A percentile compares a stretch with the other conserved stretches of the same genome.
Evolutionary conservation across 2,113 vertebrate genomes (phyloP).

Genomic region (Clarias magur): DNA sequence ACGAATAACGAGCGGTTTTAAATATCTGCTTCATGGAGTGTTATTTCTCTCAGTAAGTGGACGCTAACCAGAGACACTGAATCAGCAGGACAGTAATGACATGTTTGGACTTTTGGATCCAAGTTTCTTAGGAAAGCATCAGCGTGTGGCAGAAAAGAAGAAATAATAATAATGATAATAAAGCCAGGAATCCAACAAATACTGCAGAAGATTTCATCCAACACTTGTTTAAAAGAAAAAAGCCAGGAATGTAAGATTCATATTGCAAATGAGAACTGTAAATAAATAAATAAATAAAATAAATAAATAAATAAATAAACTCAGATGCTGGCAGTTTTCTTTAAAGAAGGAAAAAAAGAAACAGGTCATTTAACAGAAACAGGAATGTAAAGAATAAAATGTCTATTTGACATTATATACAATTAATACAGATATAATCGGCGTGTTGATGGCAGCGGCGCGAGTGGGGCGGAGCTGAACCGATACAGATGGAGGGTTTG

Average conservation of each 20-base stretch:
- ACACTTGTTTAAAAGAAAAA: neutral
- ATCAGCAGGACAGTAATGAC: slow-evolving; percentile 67
- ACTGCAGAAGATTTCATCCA: neutral
- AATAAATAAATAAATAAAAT: no score
- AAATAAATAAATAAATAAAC: no score
- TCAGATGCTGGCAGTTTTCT: no score
- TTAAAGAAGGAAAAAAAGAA: neutral
- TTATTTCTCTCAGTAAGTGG: slow-evolving; percentile 40
- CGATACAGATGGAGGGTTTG: neutral
- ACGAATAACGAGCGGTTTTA: neutral
- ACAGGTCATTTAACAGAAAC: no score
- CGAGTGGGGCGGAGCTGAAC: neutral
- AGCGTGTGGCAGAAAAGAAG: slow-evolving; percentile 39
- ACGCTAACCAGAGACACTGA: slow-evolving; percentile 59
- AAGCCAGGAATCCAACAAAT: neutral
- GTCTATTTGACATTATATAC: neutral
- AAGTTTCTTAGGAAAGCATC: slow-evolving; percentile 50
- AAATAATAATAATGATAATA: neutral
- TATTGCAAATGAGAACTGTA: neutral
- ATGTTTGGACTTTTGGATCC: slow-evolving; percentile 53
- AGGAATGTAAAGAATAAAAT: neutral
- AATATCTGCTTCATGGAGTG: neutral
- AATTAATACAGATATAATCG: neutral
- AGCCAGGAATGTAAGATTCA: neutral
- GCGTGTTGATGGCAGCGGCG: neutral